Conservation (phyloP, 1,140 invertebrate genomes). For the Cydia pomonella region DNA sequence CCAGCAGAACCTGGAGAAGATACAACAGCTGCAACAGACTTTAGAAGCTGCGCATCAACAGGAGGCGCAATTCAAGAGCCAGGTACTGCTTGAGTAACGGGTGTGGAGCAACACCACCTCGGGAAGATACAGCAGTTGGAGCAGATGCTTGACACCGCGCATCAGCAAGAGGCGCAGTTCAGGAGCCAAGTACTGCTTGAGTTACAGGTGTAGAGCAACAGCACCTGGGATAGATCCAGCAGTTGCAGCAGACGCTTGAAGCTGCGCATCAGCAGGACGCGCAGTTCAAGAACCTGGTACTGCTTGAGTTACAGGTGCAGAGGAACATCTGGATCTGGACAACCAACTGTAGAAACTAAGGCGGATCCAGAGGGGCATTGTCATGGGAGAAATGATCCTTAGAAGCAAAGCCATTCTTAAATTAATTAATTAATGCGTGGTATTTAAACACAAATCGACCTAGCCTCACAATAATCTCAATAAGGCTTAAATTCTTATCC, state of each 20-base stretch:
- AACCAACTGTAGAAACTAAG: constrained; percentile 79
- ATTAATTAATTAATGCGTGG: too few relatives aligned
- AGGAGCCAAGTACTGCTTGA: constrained; percentile 79
- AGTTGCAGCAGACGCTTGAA: constrained; percentile 86
- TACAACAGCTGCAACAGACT: constrained; percentile 84
- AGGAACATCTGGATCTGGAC: constrained; percentile 46
- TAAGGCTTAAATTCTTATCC: too few relatives aligned
- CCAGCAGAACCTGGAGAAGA: constrained; percentile 78
- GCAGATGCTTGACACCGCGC: constrained; percentile 87
- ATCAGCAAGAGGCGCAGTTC: constrained; percentile 88
- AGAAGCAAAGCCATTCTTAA: too few relatives aligned
- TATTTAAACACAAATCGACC: too few relatives aligned
- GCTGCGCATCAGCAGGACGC: constrained; percentile 88
- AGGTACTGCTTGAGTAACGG: not conserved
- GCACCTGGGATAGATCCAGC: constrained; percentile 73
- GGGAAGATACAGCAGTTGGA: constrained; percentile 82
- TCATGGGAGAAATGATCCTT: too few relatives aligned
- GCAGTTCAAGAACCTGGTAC: constrained; percentile 84
- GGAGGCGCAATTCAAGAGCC: constrained; percentile 88
- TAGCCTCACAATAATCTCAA: too few relatives aligned
- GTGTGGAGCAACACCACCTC: too few relatives aligned
- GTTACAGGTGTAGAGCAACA: constrained; percentile 54
- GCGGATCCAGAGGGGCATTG: too few relatives aligned
- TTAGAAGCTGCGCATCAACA: constrained; percentile 88
- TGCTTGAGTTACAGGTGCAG: not conserved